A percentile compares a stretch with the other conserved stretches of the same genome.
Evolutionary conservation across 2,888 invertebrate genomes (phyloP).

Genomic region (Chouioia cunea): DNA sequence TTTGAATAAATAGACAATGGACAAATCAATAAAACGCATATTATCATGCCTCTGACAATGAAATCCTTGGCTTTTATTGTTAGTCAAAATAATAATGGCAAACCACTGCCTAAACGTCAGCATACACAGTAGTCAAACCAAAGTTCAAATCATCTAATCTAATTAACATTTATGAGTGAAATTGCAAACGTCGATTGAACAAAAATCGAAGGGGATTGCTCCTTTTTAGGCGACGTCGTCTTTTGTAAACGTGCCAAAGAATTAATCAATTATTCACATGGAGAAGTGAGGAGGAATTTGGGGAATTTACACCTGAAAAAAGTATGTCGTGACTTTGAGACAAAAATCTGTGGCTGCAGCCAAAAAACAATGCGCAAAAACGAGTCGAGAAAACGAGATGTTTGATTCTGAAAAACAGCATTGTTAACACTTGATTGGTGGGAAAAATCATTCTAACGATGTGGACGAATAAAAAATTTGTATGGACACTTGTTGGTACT

Average conservation of each 20-base stretch:
- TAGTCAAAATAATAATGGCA: conserved; percentile 24
- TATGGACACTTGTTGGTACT: no score
- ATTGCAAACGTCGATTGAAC: conserved; percentile 27
- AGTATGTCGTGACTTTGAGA: not conserved
- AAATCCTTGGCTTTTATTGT: conserved; percentile 17
- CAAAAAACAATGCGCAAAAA: conserved; percentile 31
- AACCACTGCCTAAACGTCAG: conserved; percentile 27
- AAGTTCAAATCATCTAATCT: conserved; percentile 32
- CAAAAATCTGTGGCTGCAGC: conserved; percentile 20
- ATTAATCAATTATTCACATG: conserved; percentile 27
- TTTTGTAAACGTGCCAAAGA: conserved; percentile 11
- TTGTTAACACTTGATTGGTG: not conserved
- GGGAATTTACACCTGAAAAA: conserved; percentile 13
- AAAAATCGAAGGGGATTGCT: conserved; percentile 30
- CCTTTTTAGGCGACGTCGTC: not conserved
- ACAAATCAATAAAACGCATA: conserved; percentile 11
- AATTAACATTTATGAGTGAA: conserved; percentile 27
- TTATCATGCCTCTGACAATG: conserved; percentile 21
- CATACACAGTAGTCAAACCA: conserved; percentile 25
- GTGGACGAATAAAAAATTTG: not conserved
- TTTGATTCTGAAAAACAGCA: conserved; percentile 14
- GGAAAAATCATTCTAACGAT: not conserved
- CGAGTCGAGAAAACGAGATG: conserved; percentile 6
- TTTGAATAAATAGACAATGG: conserved; percentile 3
- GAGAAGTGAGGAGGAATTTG: conserved; percentile 14